Percentiles rank a stretch among this genome's conserved stretches.
Evolutionary conservation across 1,140 invertebrate genomes (phyloP).

Genomic region (Melipona quadrifasciata): DNA sequence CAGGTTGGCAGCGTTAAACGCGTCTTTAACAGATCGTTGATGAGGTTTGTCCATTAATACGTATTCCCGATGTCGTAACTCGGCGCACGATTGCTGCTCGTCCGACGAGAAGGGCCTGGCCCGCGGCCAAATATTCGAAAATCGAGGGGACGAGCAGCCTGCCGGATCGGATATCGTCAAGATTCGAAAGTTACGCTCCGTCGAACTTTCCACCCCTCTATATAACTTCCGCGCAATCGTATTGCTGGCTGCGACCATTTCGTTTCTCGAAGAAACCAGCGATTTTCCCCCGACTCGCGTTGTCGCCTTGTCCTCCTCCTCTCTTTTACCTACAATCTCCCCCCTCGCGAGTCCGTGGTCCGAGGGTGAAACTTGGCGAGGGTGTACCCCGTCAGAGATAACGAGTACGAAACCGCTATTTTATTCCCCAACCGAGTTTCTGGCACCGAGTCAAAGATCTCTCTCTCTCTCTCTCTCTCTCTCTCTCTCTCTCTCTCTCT

Average conservation of each 20-base stretch:
- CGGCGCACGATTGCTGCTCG: constrained; percentile 8
- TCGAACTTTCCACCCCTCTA: not conserved
- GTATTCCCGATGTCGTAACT: constrained; percentile 45
- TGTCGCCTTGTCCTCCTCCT: no score
- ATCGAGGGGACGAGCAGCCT: constrained; percentile 13
- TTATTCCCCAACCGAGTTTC: not conserved
- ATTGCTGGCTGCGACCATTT: not conserved
- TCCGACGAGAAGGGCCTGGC: constrained; percentile 46
- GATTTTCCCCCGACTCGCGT: not conserved
- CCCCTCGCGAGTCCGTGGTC: not conserved
- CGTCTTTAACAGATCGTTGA: constrained; percentile 56
- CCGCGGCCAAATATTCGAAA: constrained; percentile 36
- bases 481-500: no score
- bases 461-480: no score
- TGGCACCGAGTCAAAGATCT: constrained; percentile 29
- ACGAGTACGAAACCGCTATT: constrained; percentile 20
- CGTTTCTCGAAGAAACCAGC: not conserved
- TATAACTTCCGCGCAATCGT: not conserved
- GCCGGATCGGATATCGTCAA: constrained; percentile 30
- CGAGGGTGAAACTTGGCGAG: constrained; percentile 21
- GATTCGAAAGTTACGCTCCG: constrained; percentile 26
- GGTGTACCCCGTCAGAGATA: constrained; percentile 8
- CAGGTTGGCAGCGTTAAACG: constrained; percentile 39
- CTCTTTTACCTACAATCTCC: no score
- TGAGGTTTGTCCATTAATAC: constrained; percentile 69